Evolutionary conservation across 2,888 invertebrate genomes (phyloP), one percentile per base, ranked within the genome.

Genomic region (Tetrapedia diversipes): DNA sequence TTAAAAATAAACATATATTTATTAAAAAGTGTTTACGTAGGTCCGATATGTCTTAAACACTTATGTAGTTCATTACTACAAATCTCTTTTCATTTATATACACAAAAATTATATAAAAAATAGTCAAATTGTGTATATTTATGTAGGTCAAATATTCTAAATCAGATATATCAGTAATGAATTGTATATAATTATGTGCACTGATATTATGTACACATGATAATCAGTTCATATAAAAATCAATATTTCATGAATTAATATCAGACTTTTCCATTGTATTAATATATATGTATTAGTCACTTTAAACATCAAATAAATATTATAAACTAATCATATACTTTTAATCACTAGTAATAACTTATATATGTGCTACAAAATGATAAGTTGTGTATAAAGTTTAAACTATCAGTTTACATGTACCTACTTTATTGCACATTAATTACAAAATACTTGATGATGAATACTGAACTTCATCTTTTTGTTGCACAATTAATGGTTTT

Each of bases 31-130:
- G 72, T 29, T 51, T 72, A 68, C 39, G 73, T 32, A 24, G 43
- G 54, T 72, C 60, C 45, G 2, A 59, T 69, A 57, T 57, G 69
- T 69, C 75, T 82, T 73, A 81, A 80, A 82, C 47, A 79, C 80
- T 78, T 77, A 82, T 87, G 83, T 86, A 84, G 79, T 84, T 67
- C 68, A 79, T 80, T 71, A 80, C 74, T 61, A 72, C 77, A 81
- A 69, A 71, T 66, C 29, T 76, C 73, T 80, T 74, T 76, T 65
- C 65, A 65, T 83, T 80, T 82, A 86, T 88, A 80, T 88, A 87
- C 85, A 89, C 80, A 88, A 86, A 86, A 80, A 84, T 85, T 80
- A 84, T 89, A 89, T 87, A 89, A 89, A 89, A 69, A 89, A 89
- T 89, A 89, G 86, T 77, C 73, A 77, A 72, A 76, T 77, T 78